Percentiles rank a stretch among this genome's conserved stretches.
These are phyloP conservation scores for Galemys pyrenaicus DNA, from an alignment of 2,113 vertebrate species.

Conservation along the genomic window DNA sequence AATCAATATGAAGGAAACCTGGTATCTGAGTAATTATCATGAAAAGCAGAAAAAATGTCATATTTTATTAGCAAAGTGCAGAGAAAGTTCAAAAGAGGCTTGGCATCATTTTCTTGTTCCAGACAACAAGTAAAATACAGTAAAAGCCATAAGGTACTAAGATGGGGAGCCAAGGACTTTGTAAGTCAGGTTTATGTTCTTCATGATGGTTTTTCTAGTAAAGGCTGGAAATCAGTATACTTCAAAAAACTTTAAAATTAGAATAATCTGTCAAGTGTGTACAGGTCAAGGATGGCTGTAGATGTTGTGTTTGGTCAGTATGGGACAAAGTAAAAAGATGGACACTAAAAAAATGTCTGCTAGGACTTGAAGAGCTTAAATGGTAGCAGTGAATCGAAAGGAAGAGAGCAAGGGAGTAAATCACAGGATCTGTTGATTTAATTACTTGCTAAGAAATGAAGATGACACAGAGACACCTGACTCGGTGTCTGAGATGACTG, in stretches of 20 bases:
- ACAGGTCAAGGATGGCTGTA: background rate
- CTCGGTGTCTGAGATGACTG: too few species aligned
- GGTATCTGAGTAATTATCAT: background rate
- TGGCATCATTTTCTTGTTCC: background rate
- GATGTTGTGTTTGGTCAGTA: background rate
- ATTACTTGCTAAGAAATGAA: background rate
- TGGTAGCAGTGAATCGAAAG: background rate
- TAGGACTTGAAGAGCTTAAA: background rate
- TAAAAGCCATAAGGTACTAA: background rate
- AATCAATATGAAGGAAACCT: background rate
- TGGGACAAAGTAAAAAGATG: background rate
- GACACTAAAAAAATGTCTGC: background rate
- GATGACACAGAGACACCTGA: background rate
- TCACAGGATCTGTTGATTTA: background rate
- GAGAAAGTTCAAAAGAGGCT: background rate
- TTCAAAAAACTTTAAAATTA: background rate
- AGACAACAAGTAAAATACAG: background rate
- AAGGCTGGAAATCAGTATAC: background rate
- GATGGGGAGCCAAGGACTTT: background rate
- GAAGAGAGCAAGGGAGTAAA: background rate
- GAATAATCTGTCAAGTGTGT: background rate
- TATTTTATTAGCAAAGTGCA: background rate
- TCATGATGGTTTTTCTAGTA: background rate
- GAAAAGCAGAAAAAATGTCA: background rate
- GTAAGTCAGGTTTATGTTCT: background rate